Conservation (phyloP, 2,888 invertebrate genomes). For the Thera obeliscata region DNA sequence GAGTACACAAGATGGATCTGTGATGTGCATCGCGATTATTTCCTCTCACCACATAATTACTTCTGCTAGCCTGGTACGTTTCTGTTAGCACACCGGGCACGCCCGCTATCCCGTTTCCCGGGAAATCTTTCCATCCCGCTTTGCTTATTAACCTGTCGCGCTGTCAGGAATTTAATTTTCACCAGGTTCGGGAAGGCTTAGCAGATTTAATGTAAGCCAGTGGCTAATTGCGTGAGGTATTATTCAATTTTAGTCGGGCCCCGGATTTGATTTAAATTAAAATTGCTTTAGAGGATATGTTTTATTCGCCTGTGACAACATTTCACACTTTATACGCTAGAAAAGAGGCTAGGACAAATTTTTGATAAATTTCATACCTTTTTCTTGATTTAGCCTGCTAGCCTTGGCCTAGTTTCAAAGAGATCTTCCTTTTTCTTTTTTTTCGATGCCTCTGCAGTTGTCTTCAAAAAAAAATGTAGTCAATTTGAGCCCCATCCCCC, state of each 20-base stretch:
- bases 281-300: conserved; percentile 21
- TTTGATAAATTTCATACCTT: too few relatives aligned
- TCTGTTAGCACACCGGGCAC: conserved; percentile 65
- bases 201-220: conserved; percentile 30
- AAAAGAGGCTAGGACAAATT: background rate
- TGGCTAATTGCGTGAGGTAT: conserved; percentile 28
- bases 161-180: conserved; percentile 29
- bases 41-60: conserved; percentile 57
- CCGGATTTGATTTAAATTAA: conserved; percentile 22
- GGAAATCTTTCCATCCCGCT: conserved; percentile 22
- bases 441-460: too few relatives aligned
- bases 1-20: background rate
- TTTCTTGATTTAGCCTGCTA: too few relatives aligned
- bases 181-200: conserved; percentile 24
- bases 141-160: conserved; percentile 22
- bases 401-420: too few relatives aligned
- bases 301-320: conserved; percentile 1
- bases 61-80: conserved; percentile 62
- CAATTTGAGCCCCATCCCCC: too few relatives aligned
- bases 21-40: background rate
- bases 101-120: conserved; percentile 34
- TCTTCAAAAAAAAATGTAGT: too few relatives aligned
- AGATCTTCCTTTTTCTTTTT: too few relatives aligned
- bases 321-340: background rate
- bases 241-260: conserved; percentile 22